Evolutionary conservation across 2,113 vertebrate species (phyloP).

Genomic region (Guaruba guarouba): DNA sequence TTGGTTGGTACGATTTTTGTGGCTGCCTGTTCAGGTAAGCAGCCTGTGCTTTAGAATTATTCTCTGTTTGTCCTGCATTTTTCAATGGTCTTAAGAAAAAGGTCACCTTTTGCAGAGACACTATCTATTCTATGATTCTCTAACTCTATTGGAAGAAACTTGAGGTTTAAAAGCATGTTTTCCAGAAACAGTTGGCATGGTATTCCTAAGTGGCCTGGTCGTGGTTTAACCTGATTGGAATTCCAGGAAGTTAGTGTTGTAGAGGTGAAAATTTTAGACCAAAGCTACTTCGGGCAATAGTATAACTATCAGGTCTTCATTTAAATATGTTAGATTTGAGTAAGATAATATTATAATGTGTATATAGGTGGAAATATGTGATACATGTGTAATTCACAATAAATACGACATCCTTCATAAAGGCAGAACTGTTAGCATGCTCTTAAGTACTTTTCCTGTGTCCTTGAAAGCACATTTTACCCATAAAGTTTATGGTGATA

Average conservation of each 20-base stretch:
- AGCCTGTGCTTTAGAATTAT: neutral
- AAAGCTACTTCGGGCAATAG: neutral
- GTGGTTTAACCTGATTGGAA: neutral
- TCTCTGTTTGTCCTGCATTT: neutral
- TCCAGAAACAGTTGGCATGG: neutral
- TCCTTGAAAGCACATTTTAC: neutral
- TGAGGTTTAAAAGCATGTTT: rapidly evolving
- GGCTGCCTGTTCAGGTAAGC: neutral
- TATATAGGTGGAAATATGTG: neutral
- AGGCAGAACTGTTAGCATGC: neutral
- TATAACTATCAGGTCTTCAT: neutral
- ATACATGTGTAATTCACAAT: neutral
- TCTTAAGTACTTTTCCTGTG: neutral
- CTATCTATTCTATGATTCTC: neutral
- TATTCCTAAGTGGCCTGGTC: neutral
- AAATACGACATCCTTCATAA: neutral
- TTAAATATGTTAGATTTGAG: neutral
- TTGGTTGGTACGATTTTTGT: neutral
- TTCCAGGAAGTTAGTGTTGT: neutral
- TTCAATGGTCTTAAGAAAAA: neutral
- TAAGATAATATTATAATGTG: neutral
- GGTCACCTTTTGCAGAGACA: neutral
- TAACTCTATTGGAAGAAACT: neutral
- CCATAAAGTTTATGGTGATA: neutral
- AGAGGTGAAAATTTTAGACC: neutral